Percentiles rank a stretch among this genome's conserved stretches.
phyloP scores from a whole-genome alignment of 2,797 vertebrate genomes.

The Enteromius fasciolatus region DNA sequence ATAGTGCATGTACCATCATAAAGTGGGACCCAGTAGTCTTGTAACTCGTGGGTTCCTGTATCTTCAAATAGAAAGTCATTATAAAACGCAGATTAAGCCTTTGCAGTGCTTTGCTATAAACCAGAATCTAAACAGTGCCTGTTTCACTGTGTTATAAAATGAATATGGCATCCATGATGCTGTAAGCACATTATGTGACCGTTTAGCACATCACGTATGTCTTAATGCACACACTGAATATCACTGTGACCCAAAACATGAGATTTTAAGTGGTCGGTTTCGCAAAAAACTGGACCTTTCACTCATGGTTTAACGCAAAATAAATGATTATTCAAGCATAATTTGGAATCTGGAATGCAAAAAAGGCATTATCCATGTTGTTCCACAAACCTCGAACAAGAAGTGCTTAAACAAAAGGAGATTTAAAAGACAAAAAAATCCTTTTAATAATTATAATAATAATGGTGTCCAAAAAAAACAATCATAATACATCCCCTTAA shows the following conservation, averaged over 20 bases:
- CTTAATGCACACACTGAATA: neutral
- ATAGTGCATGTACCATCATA: conserved; percentile 17
- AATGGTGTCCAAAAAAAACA: neutral
- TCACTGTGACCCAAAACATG: neutral
- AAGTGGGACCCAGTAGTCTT: conserved; percentile 6
- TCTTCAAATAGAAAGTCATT: conserved; percentile 2
- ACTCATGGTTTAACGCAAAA: conserved; percentile 58
- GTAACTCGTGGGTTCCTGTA: neutral
- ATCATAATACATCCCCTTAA: conserved; percentile 36
- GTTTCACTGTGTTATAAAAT: neutral
- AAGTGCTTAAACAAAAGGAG: conserved; percentile 69
- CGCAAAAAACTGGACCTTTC: conserved; percentile 67
- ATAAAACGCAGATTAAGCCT: neutral
- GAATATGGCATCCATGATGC: neutral
- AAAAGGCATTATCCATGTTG: conserved; percentile 59
- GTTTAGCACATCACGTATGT: neutral
- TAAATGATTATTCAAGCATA: conserved; percentile 72
- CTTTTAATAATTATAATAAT: neutral
- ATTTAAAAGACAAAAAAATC: conserved; percentile 53
- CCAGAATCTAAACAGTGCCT: neutral
- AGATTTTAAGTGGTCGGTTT: conserved; percentile 23
- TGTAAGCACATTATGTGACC: neutral
- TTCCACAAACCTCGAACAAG: conserved; percentile 70
- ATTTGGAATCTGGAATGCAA: conserved; percentile 74
- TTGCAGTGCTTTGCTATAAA: neutral